A percentile compares a stretch with the other conserved stretches of the same genome.
These are phyloP conservation scores for Protonibea diacanthus DNA, from an alignment of 2,797 vertebrate genomes.

Conservation along the genomic window DNA sequence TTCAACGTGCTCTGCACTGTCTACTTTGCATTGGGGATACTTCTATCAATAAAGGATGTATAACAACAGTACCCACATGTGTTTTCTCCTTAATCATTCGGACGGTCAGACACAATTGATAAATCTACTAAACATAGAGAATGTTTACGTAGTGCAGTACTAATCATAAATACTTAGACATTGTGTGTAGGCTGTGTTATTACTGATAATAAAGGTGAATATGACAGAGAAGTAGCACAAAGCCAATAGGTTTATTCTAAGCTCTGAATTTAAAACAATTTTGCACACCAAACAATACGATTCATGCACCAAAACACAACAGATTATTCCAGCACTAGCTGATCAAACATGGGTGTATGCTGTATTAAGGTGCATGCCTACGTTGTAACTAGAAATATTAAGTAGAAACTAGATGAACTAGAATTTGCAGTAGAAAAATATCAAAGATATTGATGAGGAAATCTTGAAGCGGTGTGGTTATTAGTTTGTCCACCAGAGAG, in stretches of 20 bases:
- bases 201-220: neutral
- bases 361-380: neutral
- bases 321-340: neutral
- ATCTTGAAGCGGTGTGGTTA: neutral
- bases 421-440: neutral
- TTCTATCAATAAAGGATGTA: conserved; percentile 67
- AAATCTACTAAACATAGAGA: neutral
- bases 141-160: neutral
- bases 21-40: conserved; percentile 51
- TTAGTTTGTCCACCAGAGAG: conserved; percentile 24
- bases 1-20: conserved; percentile 39
- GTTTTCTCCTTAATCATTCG: conserved; percentile 1
- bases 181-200: neutral
- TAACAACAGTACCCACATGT: conserved; percentile 30
- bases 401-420: neutral
- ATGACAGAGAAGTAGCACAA: neutral
- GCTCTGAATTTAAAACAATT: neutral
- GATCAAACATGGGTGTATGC: neutral
- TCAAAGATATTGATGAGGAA: neutral
- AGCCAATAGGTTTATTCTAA: neutral
- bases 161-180: neutral
- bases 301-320: neutral
- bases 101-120: neutral
- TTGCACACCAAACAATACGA: neutral
- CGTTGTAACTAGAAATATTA: no score